Evolutionary conservation across 2,797 vertebrate species (phyloP).

Genomic region (Siniperca undulata): DNA sequence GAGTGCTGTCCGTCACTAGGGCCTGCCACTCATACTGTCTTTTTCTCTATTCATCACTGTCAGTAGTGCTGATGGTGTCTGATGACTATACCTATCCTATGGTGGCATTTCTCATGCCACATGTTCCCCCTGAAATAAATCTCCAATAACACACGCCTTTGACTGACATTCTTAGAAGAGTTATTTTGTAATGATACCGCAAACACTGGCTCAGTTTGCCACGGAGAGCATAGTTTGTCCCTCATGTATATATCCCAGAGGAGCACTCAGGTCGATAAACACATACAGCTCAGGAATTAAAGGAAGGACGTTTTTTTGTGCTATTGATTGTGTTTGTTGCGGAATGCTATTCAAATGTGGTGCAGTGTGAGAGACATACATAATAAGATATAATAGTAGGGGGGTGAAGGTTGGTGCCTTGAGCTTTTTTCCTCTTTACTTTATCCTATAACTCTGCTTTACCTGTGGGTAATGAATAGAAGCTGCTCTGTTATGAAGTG

Average conservation of each 20-base stretch:
- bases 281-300: conserved; percentile 67
- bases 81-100: conserved; percentile 62
- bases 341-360: conserved; percentile 67
- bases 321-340: conserved; percentile 70
- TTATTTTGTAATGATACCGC: conserved; percentile 60
- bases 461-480: conserved; percentile 72
- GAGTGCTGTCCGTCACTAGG: conserved; percentile 62
- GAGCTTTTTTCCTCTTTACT: conserved; percentile 51
- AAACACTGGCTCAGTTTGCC: conserved; percentile 54
- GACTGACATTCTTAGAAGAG: conserved; percentile 52
- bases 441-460: conserved; percentile 56
- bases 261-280: conserved; percentile 70
- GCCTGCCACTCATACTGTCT: conserved; percentile 83
- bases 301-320: conserved; percentile 65
- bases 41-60: conserved; percentile 82
- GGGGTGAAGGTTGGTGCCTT: conserved; percentile 70
- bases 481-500: conserved; percentile 52
- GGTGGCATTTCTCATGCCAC: conserved; percentile 68
- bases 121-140: conserved; percentile 62
- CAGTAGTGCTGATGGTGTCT: conserved; percentile 74
- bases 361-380: conserved; percentile 51
- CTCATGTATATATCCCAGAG: conserved; percentile 37
- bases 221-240: conserved; percentile 21
- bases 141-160: conserved; percentile 34
- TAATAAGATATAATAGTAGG: conserved; percentile 48